Evolutionary conservation across 2,113 vertebrate genomes (phyloP).

Genomic region (Takifugu bimaculatus): DNA sequence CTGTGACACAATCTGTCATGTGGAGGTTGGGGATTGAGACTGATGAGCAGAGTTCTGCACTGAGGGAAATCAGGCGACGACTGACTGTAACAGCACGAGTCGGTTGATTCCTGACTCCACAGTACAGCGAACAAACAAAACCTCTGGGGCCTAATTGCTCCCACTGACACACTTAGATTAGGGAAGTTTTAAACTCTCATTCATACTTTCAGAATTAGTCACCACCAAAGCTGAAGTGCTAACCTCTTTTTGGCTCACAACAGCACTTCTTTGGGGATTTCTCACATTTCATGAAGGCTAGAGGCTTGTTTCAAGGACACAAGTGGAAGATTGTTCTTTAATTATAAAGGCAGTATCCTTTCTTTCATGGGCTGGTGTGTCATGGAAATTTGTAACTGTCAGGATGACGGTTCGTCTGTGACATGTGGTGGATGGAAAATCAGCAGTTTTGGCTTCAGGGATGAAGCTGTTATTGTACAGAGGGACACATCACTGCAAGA

Average conservation of each 20-base stretch:
- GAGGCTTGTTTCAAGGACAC: too few species aligned
- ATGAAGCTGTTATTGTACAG: background rate
- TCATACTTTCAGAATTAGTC: constrained; percentile 29
- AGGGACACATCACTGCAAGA: background rate
- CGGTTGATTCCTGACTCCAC: constrained; percentile 32
- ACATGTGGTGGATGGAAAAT: background rate
- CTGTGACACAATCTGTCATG: constrained; percentile 20
- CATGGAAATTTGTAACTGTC: background rate
- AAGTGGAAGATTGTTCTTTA: too few species aligned
- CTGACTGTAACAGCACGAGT: constrained; percentile 30
- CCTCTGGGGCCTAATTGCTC: constrained; percentile 27
- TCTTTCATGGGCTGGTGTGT: background rate
- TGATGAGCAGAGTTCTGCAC: constrained; percentile 25
- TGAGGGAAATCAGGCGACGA: constrained; percentile 12
- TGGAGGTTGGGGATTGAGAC: constrained; percentile 23
- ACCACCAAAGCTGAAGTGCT: constrained; percentile 39
- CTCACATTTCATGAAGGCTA: too few species aligned
- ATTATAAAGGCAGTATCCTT: too few species aligned
- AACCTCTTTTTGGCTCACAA: background rate
- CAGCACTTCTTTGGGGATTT: background rate
- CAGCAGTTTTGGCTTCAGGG: constrained; percentile 1
- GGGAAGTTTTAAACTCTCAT: constrained; percentile 50
- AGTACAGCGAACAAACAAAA: constrained; percentile 28
- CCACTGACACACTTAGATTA: background rate
- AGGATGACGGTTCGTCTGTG: background rate